These are phyloP conservation scores for Eufriesea mexicana DNA, from an alignment of 1,140 invertebrate species.

Conservation along the genomic window DNA sequence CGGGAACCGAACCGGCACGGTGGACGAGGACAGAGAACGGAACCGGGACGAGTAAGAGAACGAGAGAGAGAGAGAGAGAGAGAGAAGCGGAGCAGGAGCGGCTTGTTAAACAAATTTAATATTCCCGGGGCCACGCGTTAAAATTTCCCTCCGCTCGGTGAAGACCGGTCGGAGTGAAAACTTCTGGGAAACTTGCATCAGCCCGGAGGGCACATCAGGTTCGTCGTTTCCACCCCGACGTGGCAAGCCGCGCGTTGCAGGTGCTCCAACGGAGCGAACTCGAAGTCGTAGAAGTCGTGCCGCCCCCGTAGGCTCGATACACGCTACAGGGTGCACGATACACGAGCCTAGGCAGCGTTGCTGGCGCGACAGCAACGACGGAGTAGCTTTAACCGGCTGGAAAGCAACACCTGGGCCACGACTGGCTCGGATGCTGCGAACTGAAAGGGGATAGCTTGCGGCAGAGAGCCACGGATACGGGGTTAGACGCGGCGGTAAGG, in stretches of 20 bases:
- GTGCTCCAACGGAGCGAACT: conserved; percentile 3
- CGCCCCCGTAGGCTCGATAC: conserved; percentile 56
- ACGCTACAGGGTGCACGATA: background rate
- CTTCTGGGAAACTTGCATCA: conserved; percentile 76
- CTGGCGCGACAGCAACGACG: conserved; percentile 25
- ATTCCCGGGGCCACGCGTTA: conserved; percentile 62
- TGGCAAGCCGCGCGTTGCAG: conserved; percentile 27
- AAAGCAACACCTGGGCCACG: conserved; percentile 75
- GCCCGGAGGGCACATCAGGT: conserved; percentile 79
- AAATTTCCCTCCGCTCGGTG: conserved; percentile 8
- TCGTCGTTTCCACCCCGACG: conserved; percentile 46
- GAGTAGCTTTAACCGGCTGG: conserved; percentile 72
- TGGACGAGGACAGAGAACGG: background rate
- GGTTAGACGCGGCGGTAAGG: conserved; percentile 48
- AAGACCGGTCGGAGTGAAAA: conserved; percentile 59
- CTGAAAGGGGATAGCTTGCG: conserved; percentile 51
- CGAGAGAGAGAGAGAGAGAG: background rate
- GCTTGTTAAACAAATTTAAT: conserved; percentile 80
- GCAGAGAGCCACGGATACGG: conserved; percentile 28
- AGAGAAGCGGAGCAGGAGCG: background rate
- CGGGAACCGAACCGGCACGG: conserved; percentile 18
- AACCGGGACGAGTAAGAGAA: background rate
- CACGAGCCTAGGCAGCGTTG: background rate
- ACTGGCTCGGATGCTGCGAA: conserved; percentile 28
- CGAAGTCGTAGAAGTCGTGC: conserved; percentile 37